Percentiles rank a stretch among this genome's conserved stretches.
phyloP scores from a whole-genome alignment of 2,113 vertebrate genomes.

The Notarius quadriscutis region DNA sequence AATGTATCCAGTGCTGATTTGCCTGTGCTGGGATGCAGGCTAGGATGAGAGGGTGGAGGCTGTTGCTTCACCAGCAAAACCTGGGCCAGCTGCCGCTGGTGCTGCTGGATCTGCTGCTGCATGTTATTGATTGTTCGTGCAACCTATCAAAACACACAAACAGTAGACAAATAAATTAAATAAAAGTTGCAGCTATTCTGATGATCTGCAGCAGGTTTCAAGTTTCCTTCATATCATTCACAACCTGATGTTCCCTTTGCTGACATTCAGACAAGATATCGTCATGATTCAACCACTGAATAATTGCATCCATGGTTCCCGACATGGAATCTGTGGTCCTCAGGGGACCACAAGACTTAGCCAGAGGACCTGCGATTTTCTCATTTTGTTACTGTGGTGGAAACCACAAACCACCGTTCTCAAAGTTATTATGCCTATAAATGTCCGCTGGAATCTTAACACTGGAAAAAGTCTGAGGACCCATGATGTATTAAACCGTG shows the following conservation, averaged over 20 bases:
- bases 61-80: constrained; percentile 94
- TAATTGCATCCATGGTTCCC: not conserved
- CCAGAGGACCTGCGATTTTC: not conserved
- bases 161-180: constrained; percentile 3
- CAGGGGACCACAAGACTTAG: not conserved
- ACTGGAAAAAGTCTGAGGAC: not conserved
- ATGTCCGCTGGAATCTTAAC: not conserved
- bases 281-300: not conserved
- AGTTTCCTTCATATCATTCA: not conserved
- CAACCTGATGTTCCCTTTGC: not conserved
- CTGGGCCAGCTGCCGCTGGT: constrained; percentile 99
- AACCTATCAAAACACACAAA: constrained; percentile 75
- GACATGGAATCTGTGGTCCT: not conserved
- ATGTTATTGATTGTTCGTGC: constrained; percentile 99
- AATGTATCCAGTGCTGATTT: constrained; percentile 93
- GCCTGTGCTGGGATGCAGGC: constrained; percentile 88
- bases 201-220: not conserved
- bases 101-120: constrained; percentile 99
- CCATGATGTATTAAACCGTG: no score
- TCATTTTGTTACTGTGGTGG: not conserved
- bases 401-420: not conserved
- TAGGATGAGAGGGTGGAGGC: constrained; percentile 77
- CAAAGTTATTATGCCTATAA: not conserved
- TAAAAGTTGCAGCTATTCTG: not conserved
- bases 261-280: not conserved